Base-by-base conservation (phyloP, 2,797 vertebrate genomes). In the Myripristis murdjan region DNA sequence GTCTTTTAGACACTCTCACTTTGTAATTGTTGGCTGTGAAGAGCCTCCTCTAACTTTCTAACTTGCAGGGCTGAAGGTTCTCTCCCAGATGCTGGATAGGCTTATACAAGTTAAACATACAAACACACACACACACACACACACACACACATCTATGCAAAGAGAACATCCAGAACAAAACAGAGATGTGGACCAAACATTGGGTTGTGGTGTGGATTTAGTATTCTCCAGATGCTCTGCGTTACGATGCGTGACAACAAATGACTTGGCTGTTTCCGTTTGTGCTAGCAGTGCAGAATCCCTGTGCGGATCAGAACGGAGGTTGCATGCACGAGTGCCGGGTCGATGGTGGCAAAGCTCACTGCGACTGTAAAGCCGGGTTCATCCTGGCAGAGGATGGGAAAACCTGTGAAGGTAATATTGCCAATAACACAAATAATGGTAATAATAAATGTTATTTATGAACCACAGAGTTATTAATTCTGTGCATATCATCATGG, bases 321-420 rank as follows among this genome's bases (percentile, higher is more conserved):
- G 96, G 96, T 87, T 99, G 98, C 71, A 93, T 95, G 93, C 97
- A 99, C 33, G 79, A 49, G 0, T 99, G 98, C 86, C 94, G 33
- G 24, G 93, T 6, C 0, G 93, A 94, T 2, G 92, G 81, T 0
- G 95, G 95, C 6, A 82, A 73, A 0, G 92, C 91, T 0, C 93
- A 79, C 77, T 99, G 98, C 1, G 82, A 92, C 14, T 99, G 98
- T 79, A 95, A 79, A 16, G 57, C 66, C 0, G 98, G 98, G 5
- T 98, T 94, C 89, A 72, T 41, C n/a, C 89, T 99, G 87, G 94
- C 88, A 0, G 84, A 93, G 0, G 97, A 99, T 0, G 48, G 46
- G 20, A 96, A 93, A 85, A 90, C 93, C 10, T 99, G 98, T 0
- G 67, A 95, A 93, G 98, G 98, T 98, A 79, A 71, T 53, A 44